phyloP scores from a whole-genome alignment of 2,797 vertebrate species.

The Varecia variegata region DNA sequence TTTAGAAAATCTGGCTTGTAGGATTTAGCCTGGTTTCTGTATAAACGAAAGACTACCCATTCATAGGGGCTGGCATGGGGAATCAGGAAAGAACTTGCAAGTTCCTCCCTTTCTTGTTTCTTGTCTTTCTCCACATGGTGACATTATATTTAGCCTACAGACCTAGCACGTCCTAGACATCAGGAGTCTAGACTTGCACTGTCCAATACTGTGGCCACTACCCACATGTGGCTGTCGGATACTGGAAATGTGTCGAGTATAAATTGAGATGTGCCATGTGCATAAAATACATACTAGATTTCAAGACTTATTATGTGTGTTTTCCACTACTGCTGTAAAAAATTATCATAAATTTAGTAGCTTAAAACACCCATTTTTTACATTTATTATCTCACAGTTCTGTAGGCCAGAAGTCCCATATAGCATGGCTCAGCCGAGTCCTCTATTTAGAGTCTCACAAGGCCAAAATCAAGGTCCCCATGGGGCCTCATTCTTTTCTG shows the following conservation, averaged over 20 bases:
- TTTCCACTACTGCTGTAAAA: background rate
- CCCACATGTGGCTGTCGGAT: background rate
- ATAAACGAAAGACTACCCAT: background rate
- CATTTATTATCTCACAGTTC: background rate
- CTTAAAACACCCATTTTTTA: background rate
- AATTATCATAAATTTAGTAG: background rate
- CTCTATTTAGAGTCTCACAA: background rate
- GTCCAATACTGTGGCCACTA: background rate
- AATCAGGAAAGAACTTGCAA: background rate
- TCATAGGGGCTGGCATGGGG: background rate
- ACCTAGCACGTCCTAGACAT: background rate
- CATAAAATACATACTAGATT: background rate
- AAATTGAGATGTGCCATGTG: background rate
- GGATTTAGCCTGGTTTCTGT: background rate
- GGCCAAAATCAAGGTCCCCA: background rate
- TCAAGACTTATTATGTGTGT: background rate
- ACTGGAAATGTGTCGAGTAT: background rate
- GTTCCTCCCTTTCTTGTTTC: background rate
- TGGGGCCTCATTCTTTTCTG: background rate
- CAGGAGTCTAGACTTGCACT: background rate
- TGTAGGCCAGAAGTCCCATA: background rate
- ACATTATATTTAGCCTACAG: background rate
- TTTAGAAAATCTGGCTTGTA: background rate
- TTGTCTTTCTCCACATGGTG: background rate
- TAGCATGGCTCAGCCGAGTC: background rate